A percentile compares a stretch with the other conserved stretches of the same genome.
Conservation (phyloP, 2,888 invertebrate species). For the Artemia sp. region DNA sequence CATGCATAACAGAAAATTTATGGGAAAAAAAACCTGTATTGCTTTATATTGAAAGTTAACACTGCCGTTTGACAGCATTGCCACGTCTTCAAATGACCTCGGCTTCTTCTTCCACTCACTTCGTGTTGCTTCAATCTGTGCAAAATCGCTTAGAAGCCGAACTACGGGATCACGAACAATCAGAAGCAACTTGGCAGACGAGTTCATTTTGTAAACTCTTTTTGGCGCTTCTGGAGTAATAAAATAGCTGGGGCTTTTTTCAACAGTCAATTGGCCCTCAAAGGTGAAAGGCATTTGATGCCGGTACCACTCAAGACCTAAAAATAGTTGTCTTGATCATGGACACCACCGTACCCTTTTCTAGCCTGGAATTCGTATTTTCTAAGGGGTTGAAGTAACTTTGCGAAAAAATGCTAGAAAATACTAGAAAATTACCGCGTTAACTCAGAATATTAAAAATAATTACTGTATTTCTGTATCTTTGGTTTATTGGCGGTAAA, state of each 20-base stretch:
- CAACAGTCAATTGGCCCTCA: conserved; percentile 79
- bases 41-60: conserved; percentile 35
- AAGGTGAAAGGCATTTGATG: conserved; percentile 85
- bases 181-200: conserved; percentile 69
- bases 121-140: conserved; percentile 44
- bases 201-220: conserved; percentile 82
- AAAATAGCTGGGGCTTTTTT: conserved; percentile 96
- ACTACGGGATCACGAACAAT: conserved; percentile 92
- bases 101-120: conserved; percentile 31
- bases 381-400: no score
- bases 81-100: conserved; percentile 30
- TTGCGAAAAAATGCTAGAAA: no score
- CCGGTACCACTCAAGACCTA: conserved; percentile 86
- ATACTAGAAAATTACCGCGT: no score
- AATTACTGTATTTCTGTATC: no score
- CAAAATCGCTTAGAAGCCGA: conserved; percentile 88
- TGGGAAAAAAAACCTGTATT: conserved; percentile 29
- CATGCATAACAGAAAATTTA: conserved; percentile 14
- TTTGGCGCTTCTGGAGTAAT: conserved; percentile 87
- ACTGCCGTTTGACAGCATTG: conserved; percentile 30
- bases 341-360: no score
- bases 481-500: no score
- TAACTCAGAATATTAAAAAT: no score
- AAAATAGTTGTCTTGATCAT: conserved; percentile 34
- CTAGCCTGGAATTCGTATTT: no score